phyloP scores from a whole-genome alignment of 2,797 vertebrate species.

The Echiichthys vipera region DNA sequence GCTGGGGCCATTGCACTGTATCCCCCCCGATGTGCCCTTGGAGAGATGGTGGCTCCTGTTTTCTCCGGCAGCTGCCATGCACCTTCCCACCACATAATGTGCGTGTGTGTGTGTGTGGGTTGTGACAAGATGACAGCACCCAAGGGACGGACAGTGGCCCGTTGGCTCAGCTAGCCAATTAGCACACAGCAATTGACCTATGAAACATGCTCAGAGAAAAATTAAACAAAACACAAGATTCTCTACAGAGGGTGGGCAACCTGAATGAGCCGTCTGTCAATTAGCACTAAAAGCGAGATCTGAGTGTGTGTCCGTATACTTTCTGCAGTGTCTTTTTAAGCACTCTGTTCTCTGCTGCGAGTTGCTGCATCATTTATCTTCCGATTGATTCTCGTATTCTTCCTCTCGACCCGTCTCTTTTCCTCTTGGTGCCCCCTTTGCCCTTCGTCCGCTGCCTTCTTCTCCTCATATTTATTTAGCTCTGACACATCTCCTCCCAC shows the following conservation, averaged over 20 bases:
- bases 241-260: constrained; percentile 66
- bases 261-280: constrained; percentile 75
- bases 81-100: constrained; percentile 59
- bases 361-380: constrained; percentile 66
- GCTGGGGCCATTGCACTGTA: constrained; percentile 51
- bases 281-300: constrained; percentile 77
- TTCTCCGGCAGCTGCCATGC: constrained; percentile 76
- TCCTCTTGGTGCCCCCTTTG: constrained; percentile 41
- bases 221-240: not conserved
- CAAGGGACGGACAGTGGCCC: constrained; percentile 66
- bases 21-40: constrained; percentile 47
- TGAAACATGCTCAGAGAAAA: constrained; percentile 34
- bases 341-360: constrained; percentile 44
- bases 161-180: constrained; percentile 77
- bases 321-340: constrained; percentile 44
- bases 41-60: constrained; percentile 53
- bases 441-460: constrained; percentile 46
- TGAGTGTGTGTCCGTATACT: constrained; percentile 39
- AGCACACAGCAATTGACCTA: constrained; percentile 73
- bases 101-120: constrained; percentile 54
- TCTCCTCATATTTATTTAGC: constrained; percentile 59
- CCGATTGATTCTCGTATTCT: constrained; percentile 58
- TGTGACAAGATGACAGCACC: constrained; percentile 66
- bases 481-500: constrained; percentile 68
- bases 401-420: constrained; percentile 42